Percentiles rank a stretch among this genome's conserved stretches.
Conservation (phyloP, 2,888 invertebrate species). For the Rotaria socialis region DNA sequence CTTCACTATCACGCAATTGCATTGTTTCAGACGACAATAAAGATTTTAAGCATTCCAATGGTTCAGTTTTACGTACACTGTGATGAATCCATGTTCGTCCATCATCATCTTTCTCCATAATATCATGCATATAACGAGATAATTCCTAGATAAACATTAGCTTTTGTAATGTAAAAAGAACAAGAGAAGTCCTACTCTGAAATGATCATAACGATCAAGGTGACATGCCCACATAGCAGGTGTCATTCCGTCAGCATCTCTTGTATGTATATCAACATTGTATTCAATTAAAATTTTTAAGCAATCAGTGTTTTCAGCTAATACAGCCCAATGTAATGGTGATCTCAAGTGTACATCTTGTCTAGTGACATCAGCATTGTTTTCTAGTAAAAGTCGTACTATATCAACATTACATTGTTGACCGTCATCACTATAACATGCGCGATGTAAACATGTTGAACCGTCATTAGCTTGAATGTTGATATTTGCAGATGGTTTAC, state of each 20-base stretch:
- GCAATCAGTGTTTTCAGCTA: constrained; percentile 41
- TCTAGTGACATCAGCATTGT: constrained; percentile 41
- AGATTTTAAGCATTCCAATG: constrained; percentile 58
- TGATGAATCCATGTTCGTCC: constrained; percentile 59
- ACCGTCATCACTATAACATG: constrained; percentile 35
- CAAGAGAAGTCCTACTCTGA: constrained; percentile 52
- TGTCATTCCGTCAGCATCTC: constrained; percentile 58
- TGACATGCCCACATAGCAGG: constrained; percentile 60
- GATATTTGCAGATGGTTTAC: constrained; percentile 36
- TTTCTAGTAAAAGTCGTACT: constrained; percentile 39
- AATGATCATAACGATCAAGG: constrained; percentile 57
- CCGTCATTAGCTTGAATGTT: constrained; percentile 43
- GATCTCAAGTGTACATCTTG: constrained; percentile 42
- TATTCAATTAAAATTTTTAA: constrained; percentile 42
- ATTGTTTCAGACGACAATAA: constrained; percentile 56
- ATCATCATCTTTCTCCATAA: constrained; percentile 52
- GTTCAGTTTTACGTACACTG: constrained; percentile 56
- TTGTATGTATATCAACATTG: constrained; percentile 41
- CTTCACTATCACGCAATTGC: constrained; percentile 55
- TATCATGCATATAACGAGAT: background rate
- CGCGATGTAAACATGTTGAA: constrained; percentile 44
- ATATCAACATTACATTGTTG: constrained; percentile 36
- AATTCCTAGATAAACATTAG: background rate
- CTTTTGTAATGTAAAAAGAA: constrained; percentile 33
- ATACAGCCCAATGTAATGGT: constrained; percentile 45